Evolutionary conservation across 2,888 invertebrate species (phyloP), one percentile per base, ranked within the genome.

Genomic region (Agrenia bidenticulata): DNA sequence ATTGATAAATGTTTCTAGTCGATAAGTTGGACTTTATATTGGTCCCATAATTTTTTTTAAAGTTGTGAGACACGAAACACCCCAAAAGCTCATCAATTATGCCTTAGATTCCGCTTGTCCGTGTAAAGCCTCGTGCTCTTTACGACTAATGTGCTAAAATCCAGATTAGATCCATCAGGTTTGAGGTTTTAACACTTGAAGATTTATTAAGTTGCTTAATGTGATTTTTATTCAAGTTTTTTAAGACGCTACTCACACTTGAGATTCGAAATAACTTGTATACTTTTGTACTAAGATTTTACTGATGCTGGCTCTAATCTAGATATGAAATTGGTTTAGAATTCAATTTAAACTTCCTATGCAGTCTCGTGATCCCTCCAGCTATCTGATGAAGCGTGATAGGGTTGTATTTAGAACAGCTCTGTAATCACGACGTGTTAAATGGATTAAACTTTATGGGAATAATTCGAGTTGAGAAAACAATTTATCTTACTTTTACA

Each of bases 331-430:
- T 7, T 32, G 32, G 4, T 32, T 7, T 51, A 23, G 19, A 51
- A 51, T 24, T 51, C 24, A 51, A 51, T 19, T 51, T 51, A 45
- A 51, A 23, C 51, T 11, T 24, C 7, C 5, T 7, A 17, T 11
- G 5, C 15, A 51, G 23, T 51, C 51, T 51, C 24, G 23, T 23
- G 23, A 51, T 51, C 15, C 5, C 45, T 51, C 51, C 11, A 19
- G 24, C 13, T 51, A 23, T 51, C 51, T 21, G 7, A 24, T 51
- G 23, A 51, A 51, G 51, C 51, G 51, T 51, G 51, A 51, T 51
- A 51, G 5, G 19, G 11, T 51, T 51, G 5, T 24, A 51, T 51
- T 24, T 51, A 15, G 21, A 24, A 15, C 51, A 51, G 9, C 23
- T 19, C 23, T 51, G 9, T 24, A 51, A 51, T 51, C 51, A 51